A percentile compares a stretch with the other conserved stretches of the same genome.
Conservation (phyloP, 2,113 vertebrate genomes). For the Phycodurus eques region DNA sequence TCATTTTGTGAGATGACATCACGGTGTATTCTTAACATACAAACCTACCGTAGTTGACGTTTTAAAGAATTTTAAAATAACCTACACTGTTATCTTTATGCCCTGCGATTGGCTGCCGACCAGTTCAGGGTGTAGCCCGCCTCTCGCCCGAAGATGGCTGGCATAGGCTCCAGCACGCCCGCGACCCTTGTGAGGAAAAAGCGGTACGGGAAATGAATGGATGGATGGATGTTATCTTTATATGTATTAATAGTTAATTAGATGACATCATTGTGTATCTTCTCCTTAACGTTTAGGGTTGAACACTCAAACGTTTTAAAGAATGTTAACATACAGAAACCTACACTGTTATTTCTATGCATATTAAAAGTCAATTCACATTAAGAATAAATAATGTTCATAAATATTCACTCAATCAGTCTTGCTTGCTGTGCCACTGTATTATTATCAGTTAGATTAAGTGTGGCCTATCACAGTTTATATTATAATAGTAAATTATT, state of each 20-base stretch:
- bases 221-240: background rate
- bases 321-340: background rate
- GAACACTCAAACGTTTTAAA: background rate
- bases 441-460: constrained; percentile 7
- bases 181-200: too few species aligned
- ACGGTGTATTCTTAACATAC: background rate
- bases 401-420: constrained; percentile 11
- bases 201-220: too few species aligned
- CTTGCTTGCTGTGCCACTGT: constrained; percentile 2
- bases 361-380: background rate
- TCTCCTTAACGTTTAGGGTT: background rate
- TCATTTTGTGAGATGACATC: background rate
- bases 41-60: background rate
- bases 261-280: background rate
- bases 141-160: too few species aligned
- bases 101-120: too few species aligned
- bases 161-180: too few species aligned
- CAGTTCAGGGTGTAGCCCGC: too few species aligned
- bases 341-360: background rate
- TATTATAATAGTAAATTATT: background rate
- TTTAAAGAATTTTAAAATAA: background rate
- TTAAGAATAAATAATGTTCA: background rate
- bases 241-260: background rate
- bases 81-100: background rate
- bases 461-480: background rate